Conservation (phyloP, 2,797 vertebrate genomes). For the Ceryle rudis region DNA sequence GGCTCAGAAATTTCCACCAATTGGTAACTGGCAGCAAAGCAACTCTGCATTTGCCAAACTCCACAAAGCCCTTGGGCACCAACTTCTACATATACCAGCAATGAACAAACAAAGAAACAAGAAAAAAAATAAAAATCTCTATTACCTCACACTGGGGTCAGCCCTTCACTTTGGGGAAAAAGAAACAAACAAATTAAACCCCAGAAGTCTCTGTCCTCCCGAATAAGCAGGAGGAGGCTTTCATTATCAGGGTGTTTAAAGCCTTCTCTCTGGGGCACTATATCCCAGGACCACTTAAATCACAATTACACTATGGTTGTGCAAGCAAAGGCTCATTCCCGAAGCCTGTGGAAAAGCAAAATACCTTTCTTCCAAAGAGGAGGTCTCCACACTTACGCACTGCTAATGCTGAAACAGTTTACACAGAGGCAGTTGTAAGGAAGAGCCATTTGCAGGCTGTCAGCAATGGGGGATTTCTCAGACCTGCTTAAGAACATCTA, state of each 20-base stretch:
- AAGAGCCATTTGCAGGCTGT: background rate
- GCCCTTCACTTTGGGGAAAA: background rate
- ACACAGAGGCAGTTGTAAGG: background rate
- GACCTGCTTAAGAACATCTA: background rate
- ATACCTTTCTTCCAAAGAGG: background rate
- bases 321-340: background rate
- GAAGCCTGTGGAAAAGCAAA: background rate
- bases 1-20: constrained; percentile 51
- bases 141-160: background rate
- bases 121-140: background rate
- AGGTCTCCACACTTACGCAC: background rate
- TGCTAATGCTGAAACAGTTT: background rate
- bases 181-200: background rate
- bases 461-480: background rate
- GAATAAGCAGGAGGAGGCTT: background rate
- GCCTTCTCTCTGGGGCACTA: background rate
- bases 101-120: background rate
- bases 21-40: constrained; percentile 47
- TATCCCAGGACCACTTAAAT: background rate
- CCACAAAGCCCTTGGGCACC: background rate
- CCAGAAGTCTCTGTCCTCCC: background rate
- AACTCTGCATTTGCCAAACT: constrained; percentile 25
- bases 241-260: background rate
- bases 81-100: background rate
- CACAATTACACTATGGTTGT: accelerated